These are phyloP conservation scores for Glaucopsyche alexis DNA, from an alignment of 2,888 invertebrate species.

Conservation along the genomic window DNA sequence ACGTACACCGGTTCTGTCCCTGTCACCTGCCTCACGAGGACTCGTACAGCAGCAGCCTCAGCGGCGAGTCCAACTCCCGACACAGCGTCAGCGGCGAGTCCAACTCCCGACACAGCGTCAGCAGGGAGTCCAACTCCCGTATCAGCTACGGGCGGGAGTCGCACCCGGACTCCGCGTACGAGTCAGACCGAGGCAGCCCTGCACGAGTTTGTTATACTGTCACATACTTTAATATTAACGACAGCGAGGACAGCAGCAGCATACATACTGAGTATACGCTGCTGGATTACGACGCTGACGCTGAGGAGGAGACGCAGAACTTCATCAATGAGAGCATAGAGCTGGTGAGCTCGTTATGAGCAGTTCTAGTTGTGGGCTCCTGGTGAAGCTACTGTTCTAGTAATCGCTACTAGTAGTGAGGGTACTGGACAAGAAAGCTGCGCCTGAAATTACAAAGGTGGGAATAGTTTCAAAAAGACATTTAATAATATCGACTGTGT, in stretches of 20 bases:
- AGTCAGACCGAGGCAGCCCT: conserved; percentile 66
- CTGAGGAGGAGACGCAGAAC: conserved; percentile 65
- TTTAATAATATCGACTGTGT: background rate
- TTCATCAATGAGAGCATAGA: conserved; percentile 71
- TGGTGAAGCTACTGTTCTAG: background rate
- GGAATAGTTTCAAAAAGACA: background rate
- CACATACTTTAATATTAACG: conserved; percentile 70
- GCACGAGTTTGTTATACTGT: conserved; percentile 64
- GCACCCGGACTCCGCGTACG: conserved; percentile 67
- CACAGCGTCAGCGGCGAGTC: conserved; percentile 51
- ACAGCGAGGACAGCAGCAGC: conserved; percentile 71
- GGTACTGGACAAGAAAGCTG: background rate
- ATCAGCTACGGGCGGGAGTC: conserved; percentile 51
- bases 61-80: conserved; percentile 53
- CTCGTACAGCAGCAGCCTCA: conserved; percentile 53
- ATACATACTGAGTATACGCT: conserved; percentile 71
- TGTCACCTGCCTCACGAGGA: conserved; percentile 63
- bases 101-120: conserved; percentile 35
- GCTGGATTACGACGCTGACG: conserved; percentile 58
- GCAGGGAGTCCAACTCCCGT: conserved; percentile 50
- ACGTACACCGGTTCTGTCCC: conserved; percentile 65
- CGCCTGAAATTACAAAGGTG: background rate
- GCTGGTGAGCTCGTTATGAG: conserved; percentile 69
- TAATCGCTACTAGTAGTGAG: background rate
- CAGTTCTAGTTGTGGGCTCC: conserved; percentile 32